Evolutionary conservation across 1,140 invertebrate genomes (phyloP), one percentile per base, ranked within the genome.

Genomic region (Telenomus remus): DNA sequence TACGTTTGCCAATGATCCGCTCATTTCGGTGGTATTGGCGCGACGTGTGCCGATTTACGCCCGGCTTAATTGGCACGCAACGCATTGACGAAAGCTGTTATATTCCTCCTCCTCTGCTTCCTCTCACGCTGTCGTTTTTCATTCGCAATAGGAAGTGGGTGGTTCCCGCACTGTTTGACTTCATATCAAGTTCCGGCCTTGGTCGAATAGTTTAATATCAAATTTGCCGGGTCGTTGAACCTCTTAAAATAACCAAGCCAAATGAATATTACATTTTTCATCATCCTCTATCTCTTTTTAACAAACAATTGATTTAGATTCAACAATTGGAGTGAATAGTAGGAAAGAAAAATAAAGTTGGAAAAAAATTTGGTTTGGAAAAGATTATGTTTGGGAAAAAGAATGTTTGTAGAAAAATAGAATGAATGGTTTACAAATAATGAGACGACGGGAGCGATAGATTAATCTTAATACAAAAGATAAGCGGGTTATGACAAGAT

Each of bases 1-100:
- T 66, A 59, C 65, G 51, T 76, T 76, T 65, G 65, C 60, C 65
- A 70, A 57, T 55, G 73, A 76, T 70, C 73, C 49, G 39, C 34
- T 61, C 60, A 57, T 76, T 76, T 76, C 42, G 60, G 54, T 34
- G 12, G 44, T 47, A 64, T 44, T 33, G 59, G 8, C 1, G 27
- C 19, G 53, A 63, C 48, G 51, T 39, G 53, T 57, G 57, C 46
- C 47, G 19, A 37, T 47, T 9, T 27, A 27, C 19, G 15, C 13
- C 42, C 10, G 0, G 35, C 1, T 34, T 63, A 75, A 75, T 75
- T 75, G 59, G 51, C 64, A 69, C 53, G 53, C 43, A 64, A 37
- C 51, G 5, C 48, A 48, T 46, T 34, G 51, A 48, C 39, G 35
- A 43, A 55, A 49, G 51, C 51, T 19, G 42, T 56, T 33, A 37